These are phyloP conservation scores for Montipora capitata DNA, from an alignment of 92 coral and sea anemone genomes.

Conservation along the genomic window DNA sequence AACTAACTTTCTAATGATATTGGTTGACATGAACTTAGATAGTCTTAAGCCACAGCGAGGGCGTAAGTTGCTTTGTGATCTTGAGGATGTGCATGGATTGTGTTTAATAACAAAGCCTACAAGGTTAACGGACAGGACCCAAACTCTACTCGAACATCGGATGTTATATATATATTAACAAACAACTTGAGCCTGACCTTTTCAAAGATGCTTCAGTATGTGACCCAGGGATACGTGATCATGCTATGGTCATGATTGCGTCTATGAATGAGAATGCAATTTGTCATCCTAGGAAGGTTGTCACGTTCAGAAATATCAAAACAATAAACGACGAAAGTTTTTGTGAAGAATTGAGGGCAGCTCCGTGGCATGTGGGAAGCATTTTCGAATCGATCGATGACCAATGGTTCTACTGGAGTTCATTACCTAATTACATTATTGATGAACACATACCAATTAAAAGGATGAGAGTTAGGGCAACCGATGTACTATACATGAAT, in stretches of 20 bases:
- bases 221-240: neutral
- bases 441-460: constrained; percentile 25
- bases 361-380: constrained; percentile 8
- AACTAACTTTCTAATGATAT: neutral
- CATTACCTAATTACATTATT: neutral
- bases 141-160: neutral
- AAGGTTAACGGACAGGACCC: neutral
- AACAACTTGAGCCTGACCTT: too few species aligned
- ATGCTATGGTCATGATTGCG: neutral
- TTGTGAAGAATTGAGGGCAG: neutral
- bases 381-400: constrained; percentile 35
- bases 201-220: too few species aligned
- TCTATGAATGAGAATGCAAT: neutral
- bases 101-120: neutral
- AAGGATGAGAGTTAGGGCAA: constrained; percentile 43
- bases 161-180: neutral
- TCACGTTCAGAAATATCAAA: neutral
- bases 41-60: neutral
- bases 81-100: neutral
- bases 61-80: neutral
- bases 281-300: neutral
- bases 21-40: neutral
- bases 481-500: constrained; percentile 28
- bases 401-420: constrained; percentile 15
- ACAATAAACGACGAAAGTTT: neutral